Evolutionary conservation across 2,113 vertebrate species (phyloP), one percentile per base, ranked within the genome.

Genomic region (Anthoscopus minutus): DNA sequence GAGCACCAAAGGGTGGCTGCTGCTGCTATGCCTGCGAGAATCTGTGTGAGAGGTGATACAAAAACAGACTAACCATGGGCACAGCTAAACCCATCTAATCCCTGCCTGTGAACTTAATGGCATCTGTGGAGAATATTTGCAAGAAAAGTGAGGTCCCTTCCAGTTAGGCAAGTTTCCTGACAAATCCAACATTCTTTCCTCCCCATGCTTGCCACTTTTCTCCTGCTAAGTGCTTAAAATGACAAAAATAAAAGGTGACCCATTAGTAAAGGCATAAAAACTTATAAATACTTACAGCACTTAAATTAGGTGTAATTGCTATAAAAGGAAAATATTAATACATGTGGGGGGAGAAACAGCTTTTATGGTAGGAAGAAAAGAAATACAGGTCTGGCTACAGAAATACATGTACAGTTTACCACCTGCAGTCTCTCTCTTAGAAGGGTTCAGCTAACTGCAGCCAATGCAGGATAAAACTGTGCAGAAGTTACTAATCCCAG

Each of bases 11-110:
- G 37, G 38, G 24, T 11, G 21, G 33, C 16, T 86, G 64, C 12
- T 45, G 56, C 16, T 1, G 3, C 20, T 0, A 0, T 57, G 53
- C 9, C 51, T 30, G 8, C 42, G 38, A 19, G 2, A 25, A 6
- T 12, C 44, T 20, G 2, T 28, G 28, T 27, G 56, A 54, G 28
- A 45, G 2, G 8, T 17, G 10, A n/a, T 10, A 33, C 4, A 3
- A 69, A 80, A 86, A 25, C 21, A 72, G 48, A 35, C 6, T 30
- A 14, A 72, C 6, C 8, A 14, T 1, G 9, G 57, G 8, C 33
- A 48, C 28, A 48, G 18, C 4, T 50, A 72, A 53, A n/a, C 28
- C 15, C 13, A 9, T 11, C 44, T 37, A 5, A 20, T 70, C 23
- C 10, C 22, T 28, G 6, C 4, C 13, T 3, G 3, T 10, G 8